Evolutionary conservation across 2,888 invertebrate species (phyloP).

Genomic region (Poecilobothrus nobilitatus): DNA sequence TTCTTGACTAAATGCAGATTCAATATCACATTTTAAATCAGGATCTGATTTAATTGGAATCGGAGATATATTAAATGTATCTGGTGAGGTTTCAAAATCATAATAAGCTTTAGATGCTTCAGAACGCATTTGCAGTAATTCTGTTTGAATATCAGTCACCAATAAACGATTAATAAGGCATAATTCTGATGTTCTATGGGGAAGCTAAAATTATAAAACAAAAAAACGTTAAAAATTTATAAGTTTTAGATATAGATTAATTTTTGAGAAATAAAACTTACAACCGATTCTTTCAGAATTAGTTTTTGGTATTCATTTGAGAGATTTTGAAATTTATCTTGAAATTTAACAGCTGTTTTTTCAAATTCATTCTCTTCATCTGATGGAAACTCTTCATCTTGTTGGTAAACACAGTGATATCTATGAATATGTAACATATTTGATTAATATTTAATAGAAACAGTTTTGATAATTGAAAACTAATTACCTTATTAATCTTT

Average conservation of each 20-base stretch:
- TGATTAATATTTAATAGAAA: slow-evolving; percentile 9
- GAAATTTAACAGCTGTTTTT: slow-evolving; percentile 56
- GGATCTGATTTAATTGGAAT: neutral
- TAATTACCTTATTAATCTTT: slow-evolving; percentile 53
- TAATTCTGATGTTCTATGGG: slow-evolving; percentile 63
- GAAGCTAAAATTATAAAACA: slow-evolving; percentile 48
- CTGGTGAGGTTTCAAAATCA: slow-evolving; percentile 11
- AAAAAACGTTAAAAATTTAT: slow-evolving; percentile 17
- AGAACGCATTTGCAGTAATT: slow-evolving; percentile 52
- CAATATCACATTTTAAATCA: slow-evolving; percentile 23
- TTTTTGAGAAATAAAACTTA: slow-evolving; percentile 37
- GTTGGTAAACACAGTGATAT: slow-evolving; percentile 64
- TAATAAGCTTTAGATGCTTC: slow-evolving; percentile 35
- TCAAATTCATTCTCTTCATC: slow-evolving; percentile 65
- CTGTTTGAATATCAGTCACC: slow-evolving; percentile 60
- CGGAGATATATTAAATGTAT: neutral
- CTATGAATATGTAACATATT: slow-evolving; percentile 28
- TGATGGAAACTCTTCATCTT: slow-evolving; percentile 51
- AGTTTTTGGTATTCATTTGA: slow-evolving; percentile 65
- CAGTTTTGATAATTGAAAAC: too few relatives aligned
- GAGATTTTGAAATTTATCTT: slow-evolving; percentile 61
- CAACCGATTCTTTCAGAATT: slow-evolving; percentile 69
- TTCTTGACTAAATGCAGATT: neutral
- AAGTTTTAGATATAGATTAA: neutral
- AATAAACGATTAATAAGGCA: slow-evolving; percentile 69